These are phyloP conservation scores for Pluvianellus socialis DNA, from an alignment of 2,113 vertebrate genomes.

Conservation along the genomic window DNA sequence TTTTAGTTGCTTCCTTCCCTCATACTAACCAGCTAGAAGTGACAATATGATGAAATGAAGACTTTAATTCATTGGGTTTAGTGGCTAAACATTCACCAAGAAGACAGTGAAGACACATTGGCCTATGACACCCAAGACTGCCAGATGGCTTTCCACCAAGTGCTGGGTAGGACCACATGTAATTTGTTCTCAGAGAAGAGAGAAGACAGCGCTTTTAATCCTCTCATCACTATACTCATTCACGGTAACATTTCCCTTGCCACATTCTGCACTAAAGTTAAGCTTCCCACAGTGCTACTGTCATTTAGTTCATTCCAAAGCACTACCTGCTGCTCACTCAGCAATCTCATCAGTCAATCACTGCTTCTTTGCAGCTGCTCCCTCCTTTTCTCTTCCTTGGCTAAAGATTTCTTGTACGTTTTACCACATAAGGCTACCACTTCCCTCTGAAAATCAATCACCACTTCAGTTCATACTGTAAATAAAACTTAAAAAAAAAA, in stretches of 20 bases:
- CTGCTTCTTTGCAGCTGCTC: not conserved
- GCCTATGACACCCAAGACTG: not conserved
- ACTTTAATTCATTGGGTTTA: not conserved
- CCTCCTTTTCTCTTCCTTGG: not conserved
- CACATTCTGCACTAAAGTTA: not conserved
- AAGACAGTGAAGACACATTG: not conserved
- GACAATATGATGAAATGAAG: not conserved
- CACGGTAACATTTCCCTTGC: not conserved
- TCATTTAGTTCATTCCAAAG: not conserved
- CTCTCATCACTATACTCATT: not conserved
- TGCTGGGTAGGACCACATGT: not conserved
- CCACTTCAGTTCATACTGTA: not conserved
- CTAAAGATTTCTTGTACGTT: not conserved
- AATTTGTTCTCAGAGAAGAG: not conserved
- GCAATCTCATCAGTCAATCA: not conserved
- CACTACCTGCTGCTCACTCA: not conserved
- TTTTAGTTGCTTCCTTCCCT: not conserved
- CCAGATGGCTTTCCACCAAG: not conserved
- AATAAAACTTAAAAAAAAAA: not conserved
- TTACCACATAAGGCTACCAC: not conserved
- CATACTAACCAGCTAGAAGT: not conserved
- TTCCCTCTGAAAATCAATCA: not conserved
- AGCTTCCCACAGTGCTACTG: not conserved
- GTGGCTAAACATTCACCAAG: not conserved
- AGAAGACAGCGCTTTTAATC: not conserved